Evolutionary conservation across 1,140 invertebrate species (phyloP).

Genomic region (Ips typographus): DNA sequence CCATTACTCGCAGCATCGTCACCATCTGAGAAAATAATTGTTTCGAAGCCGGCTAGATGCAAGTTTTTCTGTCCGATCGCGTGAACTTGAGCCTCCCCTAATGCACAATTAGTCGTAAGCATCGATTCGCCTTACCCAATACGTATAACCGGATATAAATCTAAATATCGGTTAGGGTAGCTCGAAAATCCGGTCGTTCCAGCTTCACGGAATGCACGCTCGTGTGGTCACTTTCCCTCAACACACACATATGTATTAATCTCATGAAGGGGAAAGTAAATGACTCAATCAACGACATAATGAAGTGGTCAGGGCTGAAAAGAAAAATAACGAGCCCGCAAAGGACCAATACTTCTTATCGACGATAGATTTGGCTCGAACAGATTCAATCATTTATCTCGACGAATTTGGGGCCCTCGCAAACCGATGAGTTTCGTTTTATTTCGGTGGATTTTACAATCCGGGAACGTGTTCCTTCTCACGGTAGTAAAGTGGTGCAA

Average conservation of each 20-base stretch:
- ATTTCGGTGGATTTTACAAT: constrained; percentile 43
- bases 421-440: constrained; percentile 27
- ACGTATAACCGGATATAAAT: constrained; percentile 36
- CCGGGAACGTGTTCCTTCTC: constrained; percentile 41
- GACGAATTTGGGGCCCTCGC: constrained; percentile 31
- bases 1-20: constrained; percentile 22
- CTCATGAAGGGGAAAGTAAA: constrained; percentile 47
- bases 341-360: constrained; percentile 34
- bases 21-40: constrained; percentile 14
- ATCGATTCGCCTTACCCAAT: constrained; percentile 35
- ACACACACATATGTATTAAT: constrained; percentile 45
- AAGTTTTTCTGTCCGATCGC: neutral
- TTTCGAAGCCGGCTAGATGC: constrained; percentile 14
- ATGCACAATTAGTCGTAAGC: constrained; percentile 30
- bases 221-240: constrained; percentile 34
- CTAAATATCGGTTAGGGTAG: constrained; percentile 38
- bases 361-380: constrained; percentile 41
- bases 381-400: constrained; percentile 44
- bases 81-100: constrained; percentile 25
- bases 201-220: constrained; percentile 27
- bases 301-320: constrained; percentile 46
- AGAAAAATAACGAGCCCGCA: constrained; percentile 39
- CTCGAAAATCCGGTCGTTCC: constrained; percentile 30
- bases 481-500: constrained; percentile 41
- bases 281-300: constrained; percentile 49